A percentile compares a stretch with the other conserved stretches of the same genome.
phyloP scores from a whole-genome alignment of 92 coral and sea anemone genomes.

The Paragorgia papillata region DNA sequence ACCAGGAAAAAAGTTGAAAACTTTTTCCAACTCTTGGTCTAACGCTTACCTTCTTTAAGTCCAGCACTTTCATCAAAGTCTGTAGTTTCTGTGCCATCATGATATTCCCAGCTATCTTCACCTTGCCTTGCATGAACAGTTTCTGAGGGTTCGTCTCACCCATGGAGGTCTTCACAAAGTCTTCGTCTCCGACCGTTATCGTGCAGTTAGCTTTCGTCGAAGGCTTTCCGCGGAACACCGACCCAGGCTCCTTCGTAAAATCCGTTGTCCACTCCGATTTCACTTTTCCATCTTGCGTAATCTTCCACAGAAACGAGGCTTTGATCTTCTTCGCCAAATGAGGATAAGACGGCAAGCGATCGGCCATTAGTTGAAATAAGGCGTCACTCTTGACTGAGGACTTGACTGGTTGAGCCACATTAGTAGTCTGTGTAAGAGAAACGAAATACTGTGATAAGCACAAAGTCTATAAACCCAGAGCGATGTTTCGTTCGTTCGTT shows the following conservation, averaged over 20 bases:
- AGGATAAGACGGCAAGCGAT: conserved; percentile 23
- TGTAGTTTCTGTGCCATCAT: conserved; percentile 42
- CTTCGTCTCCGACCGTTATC: conserved; percentile 32
- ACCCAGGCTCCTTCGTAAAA: conserved; percentile 38
- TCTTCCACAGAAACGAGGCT: conserved; percentile 37
- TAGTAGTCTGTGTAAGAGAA: neutral
- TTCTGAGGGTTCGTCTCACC: conserved; percentile 34
- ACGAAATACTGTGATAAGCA: neutral
- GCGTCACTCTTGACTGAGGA: conserved; percentile 27
- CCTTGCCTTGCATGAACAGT: conserved; percentile 30
- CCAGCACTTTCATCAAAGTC: conserved; percentile 26
- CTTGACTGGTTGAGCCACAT: neutral
- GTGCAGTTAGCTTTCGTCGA: conserved; percentile 32
- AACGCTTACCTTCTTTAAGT: conserved; percentile 18
- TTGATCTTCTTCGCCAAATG: conserved; percentile 33
- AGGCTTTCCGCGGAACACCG: conserved; percentile 36
- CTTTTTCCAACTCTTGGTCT: neutral
- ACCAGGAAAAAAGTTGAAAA: too few relatives aligned
- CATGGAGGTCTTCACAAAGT: conserved; percentile 33
- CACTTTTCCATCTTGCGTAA: conserved; percentile 30
- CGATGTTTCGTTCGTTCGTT: too few relatives aligned
- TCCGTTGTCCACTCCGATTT: conserved; percentile 32
- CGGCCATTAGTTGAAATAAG: conserved; percentile 36
- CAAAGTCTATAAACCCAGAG: too few relatives aligned
- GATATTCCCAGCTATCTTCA: conserved; percentile 37